A percentile compares a stretch with the other conserved stretches of the same genome.
These are phyloP conservation scores for Nebria brevicollis DNA, from an alignment of 2,888 invertebrate genomes.

Conservation along the genomic window DNA sequence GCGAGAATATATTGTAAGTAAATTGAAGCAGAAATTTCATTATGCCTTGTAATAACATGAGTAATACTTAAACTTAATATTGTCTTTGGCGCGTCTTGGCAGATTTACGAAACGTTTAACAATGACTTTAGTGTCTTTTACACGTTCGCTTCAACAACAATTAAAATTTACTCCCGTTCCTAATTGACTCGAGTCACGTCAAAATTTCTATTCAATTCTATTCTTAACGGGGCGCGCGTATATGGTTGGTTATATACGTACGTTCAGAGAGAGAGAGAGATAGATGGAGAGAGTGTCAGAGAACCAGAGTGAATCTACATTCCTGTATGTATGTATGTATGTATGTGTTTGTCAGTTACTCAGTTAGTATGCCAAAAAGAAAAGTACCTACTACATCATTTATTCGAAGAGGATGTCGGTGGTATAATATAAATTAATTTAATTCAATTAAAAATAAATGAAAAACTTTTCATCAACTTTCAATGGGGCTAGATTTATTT, in stretches of 20 bases:
- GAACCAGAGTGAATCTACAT: background rate
- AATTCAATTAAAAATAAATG: constrained; percentile 1
- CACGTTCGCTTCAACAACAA: constrained; percentile 13
- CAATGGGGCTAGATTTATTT: background rate
- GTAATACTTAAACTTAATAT: constrained; percentile 58
- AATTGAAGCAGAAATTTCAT: constrained; percentile 41
- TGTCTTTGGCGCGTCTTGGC: constrained; percentile 60
- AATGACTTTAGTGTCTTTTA: constrained; percentile 25
- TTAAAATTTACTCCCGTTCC: constrained; percentile 17
- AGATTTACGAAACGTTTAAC: constrained; percentile 55
- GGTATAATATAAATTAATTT: constrained; percentile 1
- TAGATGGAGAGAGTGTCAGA: too few species aligned
- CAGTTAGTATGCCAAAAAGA: background rate
- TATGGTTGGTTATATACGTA: too few species aligned
- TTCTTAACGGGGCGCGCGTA: background rate
- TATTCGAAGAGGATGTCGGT: background rate
- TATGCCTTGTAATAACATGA: constrained; percentile 42
- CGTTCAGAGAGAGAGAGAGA: too few species aligned
- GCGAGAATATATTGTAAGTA: background rate
- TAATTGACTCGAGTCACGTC: constrained; percentile 4
- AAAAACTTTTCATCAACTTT: constrained; percentile 1
- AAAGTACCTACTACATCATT: background rate
- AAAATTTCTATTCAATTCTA: constrained; percentile 1
- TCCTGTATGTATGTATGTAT: background rate
- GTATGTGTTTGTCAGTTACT: background rate